Evolutionary conservation across 2,113 vertebrate genomes (phyloP).

Genomic region (Tamias sibiricus): DNA sequence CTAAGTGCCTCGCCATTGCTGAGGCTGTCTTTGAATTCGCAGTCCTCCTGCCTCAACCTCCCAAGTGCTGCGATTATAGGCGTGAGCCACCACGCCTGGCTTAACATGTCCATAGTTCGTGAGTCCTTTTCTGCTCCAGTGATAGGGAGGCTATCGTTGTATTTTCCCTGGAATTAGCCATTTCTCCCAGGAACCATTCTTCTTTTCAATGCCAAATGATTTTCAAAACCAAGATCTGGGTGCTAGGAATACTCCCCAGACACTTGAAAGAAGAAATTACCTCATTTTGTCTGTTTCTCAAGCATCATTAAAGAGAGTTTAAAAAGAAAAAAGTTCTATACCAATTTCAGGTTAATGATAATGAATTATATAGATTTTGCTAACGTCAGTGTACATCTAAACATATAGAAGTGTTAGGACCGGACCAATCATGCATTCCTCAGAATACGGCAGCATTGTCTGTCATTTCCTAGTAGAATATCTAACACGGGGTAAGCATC

Average conservation of each 20-base stretch:
- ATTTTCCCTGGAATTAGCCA: neutral
- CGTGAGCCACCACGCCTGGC: no score
- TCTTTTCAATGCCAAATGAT: neutral
- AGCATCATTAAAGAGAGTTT: neutral
- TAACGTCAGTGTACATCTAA: neutral
- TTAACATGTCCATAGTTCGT: neutral
- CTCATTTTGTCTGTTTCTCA: slow-evolving; percentile 17
- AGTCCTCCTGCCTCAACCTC: no score
- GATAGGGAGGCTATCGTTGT: neutral
- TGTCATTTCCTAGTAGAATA: neutral
- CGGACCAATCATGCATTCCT: neutral
- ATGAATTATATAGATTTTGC: neutral
- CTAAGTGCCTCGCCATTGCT: no score
- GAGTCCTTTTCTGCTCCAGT: neutral
- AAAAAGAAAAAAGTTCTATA: neutral
- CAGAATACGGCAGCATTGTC: neutral
- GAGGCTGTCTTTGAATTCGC: no score
- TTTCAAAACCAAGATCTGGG: neutral
- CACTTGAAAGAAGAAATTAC: neutral
- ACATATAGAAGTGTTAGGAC: neutral
- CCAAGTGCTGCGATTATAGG: no score
- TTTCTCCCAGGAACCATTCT: neutral
- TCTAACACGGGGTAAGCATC: neutral
- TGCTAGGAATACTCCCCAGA: neutral
- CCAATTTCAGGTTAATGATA: neutral